phyloP scores from a whole-genome alignment of 2,888 invertebrate species.

The Drosophila meridionalis region DNA sequence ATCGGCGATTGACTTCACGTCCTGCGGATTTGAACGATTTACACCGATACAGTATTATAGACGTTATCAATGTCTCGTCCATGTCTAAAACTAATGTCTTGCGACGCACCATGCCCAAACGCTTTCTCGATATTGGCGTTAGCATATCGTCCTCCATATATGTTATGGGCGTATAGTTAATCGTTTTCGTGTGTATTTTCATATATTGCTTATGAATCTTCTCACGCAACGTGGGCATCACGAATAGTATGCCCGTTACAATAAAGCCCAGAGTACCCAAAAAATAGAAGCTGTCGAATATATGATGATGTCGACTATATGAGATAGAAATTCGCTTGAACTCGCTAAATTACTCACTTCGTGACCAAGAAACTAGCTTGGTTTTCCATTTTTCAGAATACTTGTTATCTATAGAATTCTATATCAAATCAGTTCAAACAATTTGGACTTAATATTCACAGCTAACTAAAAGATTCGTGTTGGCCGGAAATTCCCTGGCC shows the following conservation, averaged over 20 bases:
- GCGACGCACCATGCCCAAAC: conserved; percentile 34
- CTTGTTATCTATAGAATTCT: not conserved
- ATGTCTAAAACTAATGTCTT: conserved; percentile 60
- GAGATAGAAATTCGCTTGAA: not conserved
- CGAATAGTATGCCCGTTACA: not conserved
- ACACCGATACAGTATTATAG: conserved; percentile 6
- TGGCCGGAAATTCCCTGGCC: not conserved
- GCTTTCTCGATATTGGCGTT: conserved; percentile 23
- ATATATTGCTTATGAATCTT: not conserved
- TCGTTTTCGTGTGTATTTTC: not conserved
- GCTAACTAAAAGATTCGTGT: not conserved
- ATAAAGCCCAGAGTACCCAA: not conserved
- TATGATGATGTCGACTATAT: not conserved
- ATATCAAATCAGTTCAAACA: no score
- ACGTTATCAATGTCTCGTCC: conserved; percentile 53
- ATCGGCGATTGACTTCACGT: not conserved
- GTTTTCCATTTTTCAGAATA: not conserved
- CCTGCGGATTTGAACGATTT: not conserved
- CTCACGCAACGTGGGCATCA: not conserved
- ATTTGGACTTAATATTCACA: conserved; percentile 1
- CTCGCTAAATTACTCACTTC: conserved; percentile 6
- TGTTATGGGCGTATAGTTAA: conserved; percentile 32
- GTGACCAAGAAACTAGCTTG: not conserved
- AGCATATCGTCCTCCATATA: conserved; percentile 18
- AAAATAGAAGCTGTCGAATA: conserved; percentile 5